Percentiles rank a stretch among this genome's conserved stretches.
phyloP scores from a whole-genome alignment of 2,888 invertebrate genomes.

The Ochlodes sylvanus region DNA sequence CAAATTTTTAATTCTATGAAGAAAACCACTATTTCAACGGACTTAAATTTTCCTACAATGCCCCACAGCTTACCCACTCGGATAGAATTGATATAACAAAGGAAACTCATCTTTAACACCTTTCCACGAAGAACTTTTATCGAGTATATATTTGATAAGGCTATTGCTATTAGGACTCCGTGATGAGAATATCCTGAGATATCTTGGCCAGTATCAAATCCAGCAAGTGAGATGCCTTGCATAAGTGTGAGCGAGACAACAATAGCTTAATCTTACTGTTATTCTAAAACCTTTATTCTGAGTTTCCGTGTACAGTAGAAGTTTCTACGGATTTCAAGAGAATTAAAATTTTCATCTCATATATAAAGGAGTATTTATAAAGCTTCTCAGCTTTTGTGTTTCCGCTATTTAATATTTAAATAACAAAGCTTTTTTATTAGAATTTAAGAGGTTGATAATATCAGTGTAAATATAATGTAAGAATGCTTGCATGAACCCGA shows the following conservation, averaged over 20 bases:
- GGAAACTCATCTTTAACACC: not conserved
- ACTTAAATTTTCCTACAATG: constrained; percentile 22
- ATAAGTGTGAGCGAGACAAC: not conserved
- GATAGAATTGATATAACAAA: not conserved
- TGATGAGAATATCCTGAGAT: constrained; percentile 5
- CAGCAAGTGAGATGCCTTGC: not conserved
- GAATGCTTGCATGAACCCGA: too few relatives aligned
- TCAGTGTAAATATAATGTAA: too few relatives aligned
- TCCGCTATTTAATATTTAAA: too few relatives aligned
- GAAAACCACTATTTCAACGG: constrained; percentile 20
- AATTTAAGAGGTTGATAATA: too few relatives aligned
- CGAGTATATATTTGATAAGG: not conserved
- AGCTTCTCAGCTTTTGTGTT: too few relatives aligned
- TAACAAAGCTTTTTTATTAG: too few relatives aligned
- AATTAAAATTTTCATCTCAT: too few relatives aligned
- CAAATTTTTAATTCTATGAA: not conserved
- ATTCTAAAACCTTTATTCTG: not conserved
- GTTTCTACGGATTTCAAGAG: too few relatives aligned
- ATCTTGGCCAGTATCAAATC: not conserved
- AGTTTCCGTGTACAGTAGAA: too few relatives aligned
- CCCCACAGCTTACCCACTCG: constrained; percentile 11
- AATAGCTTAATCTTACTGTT: not conserved
- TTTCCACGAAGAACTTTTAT: not conserved
- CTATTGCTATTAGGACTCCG: not conserved
- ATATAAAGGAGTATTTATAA: too few relatives aligned